Evolutionary conservation across 2,113 vertebrate species (phyloP).

Genomic region (Sander lucioperca): DNA sequence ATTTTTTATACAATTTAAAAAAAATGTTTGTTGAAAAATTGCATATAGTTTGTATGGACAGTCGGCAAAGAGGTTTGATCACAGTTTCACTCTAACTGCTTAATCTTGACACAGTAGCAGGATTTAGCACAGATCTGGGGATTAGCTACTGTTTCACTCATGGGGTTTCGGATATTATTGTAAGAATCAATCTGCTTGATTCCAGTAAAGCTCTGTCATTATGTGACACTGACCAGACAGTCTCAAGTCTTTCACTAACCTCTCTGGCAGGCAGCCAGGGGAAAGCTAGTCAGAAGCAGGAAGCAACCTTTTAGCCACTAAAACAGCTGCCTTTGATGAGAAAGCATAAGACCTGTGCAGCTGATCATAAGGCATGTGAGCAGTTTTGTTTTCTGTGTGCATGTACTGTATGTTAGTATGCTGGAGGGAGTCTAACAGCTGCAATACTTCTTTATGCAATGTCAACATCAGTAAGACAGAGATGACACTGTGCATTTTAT

Average conservation of each 20-base stretch:
- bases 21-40: background rate
- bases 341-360: slow-evolving; percentile 39
- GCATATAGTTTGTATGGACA: slow-evolving; percentile 2
- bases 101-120: slow-evolving; percentile 48
- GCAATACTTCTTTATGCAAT: slow-evolving; percentile 40
- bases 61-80: slow-evolving; percentile 24
- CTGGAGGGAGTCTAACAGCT: slow-evolving; percentile 31
- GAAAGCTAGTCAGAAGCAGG: slow-evolving; percentile 19
- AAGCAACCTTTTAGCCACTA: slow-evolving; percentile 17
- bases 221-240: slow-evolving; percentile 42
- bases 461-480: slow-evolving; percentile 37
- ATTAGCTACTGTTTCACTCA: slow-evolving; percentile 48
- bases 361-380: slow-evolving; percentile 56
- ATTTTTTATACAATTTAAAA: slow-evolving; percentile 1
- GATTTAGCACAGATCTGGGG: slow-evolving; percentile 43
- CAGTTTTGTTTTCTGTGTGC: slow-evolving; percentile 19
- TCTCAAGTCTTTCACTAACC: slow-evolving; percentile 33
- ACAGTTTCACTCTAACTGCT: slow-evolving; percentile 17
- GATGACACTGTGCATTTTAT: slow-evolving; percentile 33
- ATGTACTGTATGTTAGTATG: slow-evolving; percentile 44
- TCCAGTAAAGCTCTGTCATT: slow-evolving; percentile 18
- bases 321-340: slow-evolving; percentile 52
- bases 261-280: slow-evolving; percentile 24
- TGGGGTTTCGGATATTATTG: slow-evolving; percentile 38
- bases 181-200: slow-evolving; percentile 33